Base-by-base conservation (phyloP, 2,797 vertebrate genomes). In the Okamejei kenojei region DNA sequence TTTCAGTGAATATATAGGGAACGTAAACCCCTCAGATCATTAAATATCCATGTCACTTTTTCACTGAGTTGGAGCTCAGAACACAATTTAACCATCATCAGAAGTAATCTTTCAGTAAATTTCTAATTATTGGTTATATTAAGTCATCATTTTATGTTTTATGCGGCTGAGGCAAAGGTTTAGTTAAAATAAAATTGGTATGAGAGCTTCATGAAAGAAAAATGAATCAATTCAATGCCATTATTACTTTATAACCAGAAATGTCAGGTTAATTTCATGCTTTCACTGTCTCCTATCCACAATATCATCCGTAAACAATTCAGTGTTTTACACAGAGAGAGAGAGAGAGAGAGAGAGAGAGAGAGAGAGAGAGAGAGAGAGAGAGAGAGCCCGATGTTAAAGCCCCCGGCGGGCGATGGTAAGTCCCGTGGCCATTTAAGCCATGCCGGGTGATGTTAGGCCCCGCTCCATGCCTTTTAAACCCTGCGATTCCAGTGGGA, bases 241-340 rank as follows among this genome's bases (percentile, higher is more conserved):
- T 88, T 88, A 88, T 68, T 17, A 61, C 7, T 88, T 86, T 88
- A n/a, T 63, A 35, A 88, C 17, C n/a, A 88, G 61, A 88, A 65
- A 68, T 7, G 84, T 68, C 84, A 88, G 84, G n/a, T 68, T 68
- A 88, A 88, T 88, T 88, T 88, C 61, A 88, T 88, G 84, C 61
- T 35, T 68, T 88, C 84, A 65, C 61, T n/a, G 35, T 63, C n/a
- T 63, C 58, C 82, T 68, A 88, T 63, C n/a, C 65, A 65, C 84
- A 88, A 35, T 63, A 88, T 35, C 17, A 35, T 65, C 84, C 21
- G n/a, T 7, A 68, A 29, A 68, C n/a, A 35, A 32, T 29, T 6
- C 17, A 68, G n/a, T 32, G 65, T 35, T 63, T 65, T 13, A 88
- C 65, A 86, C 29, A 65, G 6, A 15, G 58, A 63, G 63, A 86